These are phyloP conservation scores for Phalacrocorax brasilianus DNA, from an alignment of 2,113 vertebrate species.

Conservation along the genomic window DNA sequence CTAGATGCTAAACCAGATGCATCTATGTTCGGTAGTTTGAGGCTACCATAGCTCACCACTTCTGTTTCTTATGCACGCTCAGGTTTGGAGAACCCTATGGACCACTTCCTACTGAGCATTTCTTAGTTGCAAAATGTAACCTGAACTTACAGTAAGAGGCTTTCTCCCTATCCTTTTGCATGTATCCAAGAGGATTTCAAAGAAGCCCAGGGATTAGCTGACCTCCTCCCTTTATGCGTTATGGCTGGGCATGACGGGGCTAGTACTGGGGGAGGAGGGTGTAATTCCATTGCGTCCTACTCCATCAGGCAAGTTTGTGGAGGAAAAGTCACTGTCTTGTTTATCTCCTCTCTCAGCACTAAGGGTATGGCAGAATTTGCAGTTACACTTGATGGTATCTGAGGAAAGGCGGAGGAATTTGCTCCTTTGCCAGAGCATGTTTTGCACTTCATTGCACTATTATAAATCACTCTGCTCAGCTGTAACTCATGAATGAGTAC, in stretches of 20 bases:
- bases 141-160: neutral
- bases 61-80: neutral
- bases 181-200: neutral
- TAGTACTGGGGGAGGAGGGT: neutral
- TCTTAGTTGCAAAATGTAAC: neutral
- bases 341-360: conserved; percentile 18
- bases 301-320: conserved; percentile 4
- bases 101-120: neutral
- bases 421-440: conserved; percentile 51
- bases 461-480: conserved; percentile 79
- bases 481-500: conserved; percentile 73
- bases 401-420: conserved; percentile 62
- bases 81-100: neutral
- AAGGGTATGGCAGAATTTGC: conserved; percentile 35
- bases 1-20: neutral
- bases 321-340: conserved; percentile 45
- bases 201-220: neutral
- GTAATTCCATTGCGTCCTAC: conserved; percentile 19
- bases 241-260: neutral
- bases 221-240: neutral
- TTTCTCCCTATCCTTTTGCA: neutral
- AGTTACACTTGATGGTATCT: conserved; percentile 69
- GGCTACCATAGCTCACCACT: neutral
- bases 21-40: neutral
- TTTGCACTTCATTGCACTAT: conserved; percentile 61